These are phyloP conservation scores for Chaenocephalus aceratus DNA, from an alignment of 2,113 vertebrate genomes.

Conservation along the genomic window DNA sequence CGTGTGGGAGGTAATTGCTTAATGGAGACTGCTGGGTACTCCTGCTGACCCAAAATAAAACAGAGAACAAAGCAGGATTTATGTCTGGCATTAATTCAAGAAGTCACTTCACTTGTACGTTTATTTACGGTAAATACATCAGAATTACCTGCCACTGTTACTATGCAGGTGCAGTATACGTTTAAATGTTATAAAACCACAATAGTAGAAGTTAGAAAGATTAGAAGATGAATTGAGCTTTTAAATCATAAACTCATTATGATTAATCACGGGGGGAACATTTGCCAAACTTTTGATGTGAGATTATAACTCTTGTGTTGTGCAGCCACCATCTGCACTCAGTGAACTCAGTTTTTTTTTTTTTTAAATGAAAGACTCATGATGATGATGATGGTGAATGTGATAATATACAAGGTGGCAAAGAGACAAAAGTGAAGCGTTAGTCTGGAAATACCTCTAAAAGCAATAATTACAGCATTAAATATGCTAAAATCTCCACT, in stretches of 20 bases:
- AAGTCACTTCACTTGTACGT: constrained; percentile 19
- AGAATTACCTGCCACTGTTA: constrained; percentile 21
- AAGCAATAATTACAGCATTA: neutral
- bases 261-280: neutral
- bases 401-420: neutral
- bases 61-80: constrained; percentile 51
- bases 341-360: neutral
- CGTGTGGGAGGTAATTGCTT: constrained; percentile 38
- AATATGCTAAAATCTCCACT: neutral
- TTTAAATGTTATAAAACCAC: neutral
- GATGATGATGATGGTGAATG: neutral
- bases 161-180: neutral
- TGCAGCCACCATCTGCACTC: neutral
- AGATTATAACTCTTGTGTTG: constrained; percentile 6
- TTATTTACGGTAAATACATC: constrained; percentile 31
- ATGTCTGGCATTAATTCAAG: constrained; percentile 45
- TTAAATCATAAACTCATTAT: neutral
- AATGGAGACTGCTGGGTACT: constrained; percentile 36
- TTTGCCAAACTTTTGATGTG: neutral
- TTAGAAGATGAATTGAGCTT: neutral
- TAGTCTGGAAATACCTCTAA: neutral
- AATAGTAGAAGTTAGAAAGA: neutral
- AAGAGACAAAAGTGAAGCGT: neutral
- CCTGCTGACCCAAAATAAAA: constrained; percentile 54
- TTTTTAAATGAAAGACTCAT: neutral